Evolutionary conservation across 2,888 invertebrate genomes (phyloP).

Genomic region (Lacanobia wlatinum): DNA sequence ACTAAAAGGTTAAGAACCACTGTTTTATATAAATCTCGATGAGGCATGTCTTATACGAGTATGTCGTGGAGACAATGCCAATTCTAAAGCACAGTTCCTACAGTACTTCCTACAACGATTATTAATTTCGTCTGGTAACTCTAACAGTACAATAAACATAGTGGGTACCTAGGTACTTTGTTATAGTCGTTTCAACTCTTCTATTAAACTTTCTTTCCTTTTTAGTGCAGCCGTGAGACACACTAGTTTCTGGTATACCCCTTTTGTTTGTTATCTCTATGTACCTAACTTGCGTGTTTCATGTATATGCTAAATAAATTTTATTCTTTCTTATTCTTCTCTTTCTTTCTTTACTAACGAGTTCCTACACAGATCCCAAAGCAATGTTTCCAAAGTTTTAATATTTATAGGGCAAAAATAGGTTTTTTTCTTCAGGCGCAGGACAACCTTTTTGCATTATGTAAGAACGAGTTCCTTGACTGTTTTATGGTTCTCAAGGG

Average conservation of each 20-base stretch:
- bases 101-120: background rate
- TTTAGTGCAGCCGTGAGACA: too few species aligned
- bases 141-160: slow-evolving; percentile 22
- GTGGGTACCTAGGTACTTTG: too few species aligned
- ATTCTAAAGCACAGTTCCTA: slow-evolving; percentile 7
- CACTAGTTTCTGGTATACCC: too few species aligned
- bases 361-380: slow-evolving; percentile 14
- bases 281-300: too few species aligned
- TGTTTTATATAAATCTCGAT: too few species aligned
- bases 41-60: too few species aligned
- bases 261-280: too few species aligned
- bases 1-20: too few species aligned
- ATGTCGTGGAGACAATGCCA: slow-evolving; percentile 2
- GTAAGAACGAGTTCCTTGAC: slow-evolving; percentile 45
- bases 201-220: slow-evolving; percentile 14
- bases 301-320: too few species aligned
- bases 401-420: slow-evolving; percentile 41
- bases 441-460: slow-evolving; percentile 43
- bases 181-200: slow-evolving; percentile 2
- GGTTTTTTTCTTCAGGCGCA: slow-evolving; percentile 28
- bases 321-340: too few species aligned
- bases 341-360: slow-evolving; percentile 24
- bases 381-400: slow-evolving; percentile 41
- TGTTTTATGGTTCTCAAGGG: slow-evolving; percentile 53
- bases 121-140: slow-evolving; percentile 28